phyloP scores from a whole-genome alignment of 2,888 invertebrate species.

The Busseola fusca region DNA sequence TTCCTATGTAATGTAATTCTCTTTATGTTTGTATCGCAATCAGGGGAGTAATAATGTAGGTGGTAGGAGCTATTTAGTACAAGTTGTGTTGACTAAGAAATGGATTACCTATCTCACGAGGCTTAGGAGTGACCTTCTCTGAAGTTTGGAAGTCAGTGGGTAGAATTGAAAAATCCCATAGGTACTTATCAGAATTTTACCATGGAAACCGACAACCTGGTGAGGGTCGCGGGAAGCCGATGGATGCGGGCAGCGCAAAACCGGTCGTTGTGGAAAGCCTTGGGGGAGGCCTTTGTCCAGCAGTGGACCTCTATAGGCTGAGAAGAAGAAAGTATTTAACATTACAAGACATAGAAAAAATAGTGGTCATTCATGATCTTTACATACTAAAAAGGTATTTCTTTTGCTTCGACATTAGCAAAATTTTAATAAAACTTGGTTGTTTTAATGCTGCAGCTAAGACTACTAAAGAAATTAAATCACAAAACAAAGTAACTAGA shows the following conservation, averaged over 20 bases:
- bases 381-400: background rate
- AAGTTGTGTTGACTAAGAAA: background rate
- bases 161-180: no score
- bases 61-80: conserved; percentile 24
- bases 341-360: background rate
- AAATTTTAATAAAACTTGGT: background rate
- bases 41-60: background rate
- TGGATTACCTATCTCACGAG: background rate
- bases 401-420: background rate
- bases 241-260: no score
- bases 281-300: no score
- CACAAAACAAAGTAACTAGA: conserved; percentile 14
- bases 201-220: no score
- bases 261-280: no score
- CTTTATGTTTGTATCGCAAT: conserved; percentile 12
- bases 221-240: no score
- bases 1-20: background rate
- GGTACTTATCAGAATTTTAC: no score
- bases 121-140: background rate
- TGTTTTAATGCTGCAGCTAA: background rate
- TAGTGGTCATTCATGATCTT: background rate
- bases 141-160: no score
- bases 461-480: conserved; percentile 23
- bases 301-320: no score
- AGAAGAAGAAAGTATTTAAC: no score